Evolutionary conservation across 2,888 invertebrate species (phyloP).

Genomic region (Caenorhabditis angaria): DNA sequence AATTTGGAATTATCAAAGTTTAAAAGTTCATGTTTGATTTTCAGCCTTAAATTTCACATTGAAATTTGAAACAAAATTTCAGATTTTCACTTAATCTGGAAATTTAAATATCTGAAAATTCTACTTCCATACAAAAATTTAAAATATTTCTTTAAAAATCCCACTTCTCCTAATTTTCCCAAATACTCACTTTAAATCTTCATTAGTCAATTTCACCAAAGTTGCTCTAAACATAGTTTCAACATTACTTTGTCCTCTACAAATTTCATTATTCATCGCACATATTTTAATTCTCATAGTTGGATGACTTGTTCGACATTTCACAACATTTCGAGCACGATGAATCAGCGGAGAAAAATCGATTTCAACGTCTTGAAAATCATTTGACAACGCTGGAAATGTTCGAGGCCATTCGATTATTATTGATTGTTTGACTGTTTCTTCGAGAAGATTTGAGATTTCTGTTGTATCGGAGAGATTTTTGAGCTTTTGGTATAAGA

Average conservation of each 20-base stretch:
- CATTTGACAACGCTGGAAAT: slow-evolving; percentile 42
- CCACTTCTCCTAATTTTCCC: too few relatives aligned
- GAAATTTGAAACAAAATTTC: too few relatives aligned
- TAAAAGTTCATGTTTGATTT: too few relatives aligned
- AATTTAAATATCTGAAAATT: too few relatives aligned
- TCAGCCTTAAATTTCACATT: too few relatives aligned
- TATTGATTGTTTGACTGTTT: slow-evolving; percentile 43
- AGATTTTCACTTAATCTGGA: too few relatives aligned
- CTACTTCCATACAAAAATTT: too few relatives aligned
- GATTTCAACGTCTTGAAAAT: slow-evolving; percentile 35
- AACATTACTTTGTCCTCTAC: slow-evolving; percentile 5
- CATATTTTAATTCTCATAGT: slow-evolving; percentile 63
- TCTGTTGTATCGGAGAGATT: slow-evolving; percentile 14
- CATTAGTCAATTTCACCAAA: slow-evolving; percentile 52
- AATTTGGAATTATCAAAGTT: too few relatives aligned
- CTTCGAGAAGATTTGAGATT: slow-evolving; percentile 16
- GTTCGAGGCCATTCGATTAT: slow-evolving; percentile 58
- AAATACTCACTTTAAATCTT: slow-evolving; percentile 51
- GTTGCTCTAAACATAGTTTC: slow-evolving; percentile 60
- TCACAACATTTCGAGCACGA: slow-evolving; percentile 62
- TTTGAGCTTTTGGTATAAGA: slow-evolving; percentile 17
- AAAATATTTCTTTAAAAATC: too few relatives aligned
- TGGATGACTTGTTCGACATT: slow-evolving; percentile 62
- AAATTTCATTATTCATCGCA: slow-evolving; percentile 28
- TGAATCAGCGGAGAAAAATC: slow-evolving; percentile 63